Conservation (phyloP, 2,888 invertebrate species). For the Herminia tarsipennalis region DNA sequence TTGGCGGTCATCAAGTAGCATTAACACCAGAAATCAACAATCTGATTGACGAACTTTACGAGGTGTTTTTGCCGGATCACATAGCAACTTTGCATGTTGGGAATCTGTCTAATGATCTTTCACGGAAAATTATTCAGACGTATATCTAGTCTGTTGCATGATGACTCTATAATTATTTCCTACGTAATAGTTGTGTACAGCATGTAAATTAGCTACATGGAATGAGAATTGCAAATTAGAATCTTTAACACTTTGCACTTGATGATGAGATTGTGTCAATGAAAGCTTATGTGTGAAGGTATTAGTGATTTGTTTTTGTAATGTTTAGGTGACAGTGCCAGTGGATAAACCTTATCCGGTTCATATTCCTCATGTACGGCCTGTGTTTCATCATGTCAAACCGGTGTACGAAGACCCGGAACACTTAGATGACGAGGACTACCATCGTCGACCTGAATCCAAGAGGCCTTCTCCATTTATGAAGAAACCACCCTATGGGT, state of each 20-base stretch:
- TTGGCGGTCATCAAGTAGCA: constrained; percentile 18
- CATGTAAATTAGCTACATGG: constrained; percentile 26
- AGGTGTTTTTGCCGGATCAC: constrained; percentile 3
- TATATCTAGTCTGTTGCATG: constrained; percentile 30
- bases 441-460: constrained; percentile 62
- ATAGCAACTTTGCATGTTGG: constrained; percentile 27
- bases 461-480: constrained; percentile 60
- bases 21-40: constrained; percentile 17
- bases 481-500: constrained; percentile 66
- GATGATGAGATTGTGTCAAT: not conserved
- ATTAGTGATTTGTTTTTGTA: constrained; percentile 1
- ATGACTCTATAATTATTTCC: constrained; percentile 25
- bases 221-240: constrained; percentile 19
- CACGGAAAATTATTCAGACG: constrained; percentile 23
- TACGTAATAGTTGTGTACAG: constrained; percentile 25
- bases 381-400: constrained; percentile 80
- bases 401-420: constrained; percentile 65
- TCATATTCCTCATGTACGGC: constrained; percentile 87
- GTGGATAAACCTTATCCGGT: constrained; percentile 91
- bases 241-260: constrained; percentile 24
- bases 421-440: constrained; percentile 62
- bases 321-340: constrained; percentile 87
- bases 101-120: constrained; percentile 15
- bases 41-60: constrained; percentile 1
- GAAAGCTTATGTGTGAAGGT: not conserved